These are phyloP conservation scores for Pristionchus entomophagus DNA, from an alignment of 2,888 invertebrate genomes.

Conservation along the genomic window DNA sequence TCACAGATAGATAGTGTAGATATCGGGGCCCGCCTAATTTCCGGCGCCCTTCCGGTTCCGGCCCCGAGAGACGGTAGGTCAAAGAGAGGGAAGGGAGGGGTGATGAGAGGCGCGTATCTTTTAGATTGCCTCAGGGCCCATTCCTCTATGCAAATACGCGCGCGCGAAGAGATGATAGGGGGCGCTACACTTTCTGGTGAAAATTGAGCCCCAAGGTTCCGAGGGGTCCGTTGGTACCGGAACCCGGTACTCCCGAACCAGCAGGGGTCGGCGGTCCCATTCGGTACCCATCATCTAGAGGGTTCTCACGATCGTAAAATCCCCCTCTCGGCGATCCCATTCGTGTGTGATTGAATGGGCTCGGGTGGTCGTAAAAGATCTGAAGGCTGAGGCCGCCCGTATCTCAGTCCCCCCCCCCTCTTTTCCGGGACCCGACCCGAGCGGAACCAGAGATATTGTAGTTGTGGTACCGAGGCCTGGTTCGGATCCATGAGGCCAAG, in stretches of 20 bases:
- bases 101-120: background rate
- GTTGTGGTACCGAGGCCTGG: background rate
- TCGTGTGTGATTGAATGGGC: background rate
- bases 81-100: background rate
- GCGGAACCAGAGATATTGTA: background rate
- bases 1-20: background rate
- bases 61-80: background rate
- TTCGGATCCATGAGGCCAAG: background rate
- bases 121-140: no score
- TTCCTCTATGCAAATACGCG: constrained; percentile 26
- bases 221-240: no score
- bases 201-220: no score
- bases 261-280: no score
- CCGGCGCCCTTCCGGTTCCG: background rate
- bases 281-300: no score
- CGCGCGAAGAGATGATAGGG: background rate
- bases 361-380: constrained; percentile 33
- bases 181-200: no score
- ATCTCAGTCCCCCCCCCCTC: background rate
- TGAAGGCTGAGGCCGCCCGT: background rate
- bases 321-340: background rate
- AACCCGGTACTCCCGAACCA: no score
- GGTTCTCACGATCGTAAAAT: constrained; percentile 33
- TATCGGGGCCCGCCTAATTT: background rate
- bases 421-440: background rate